Percentiles rank a stretch among this genome's conserved stretches.
Conservation (phyloP, 2,888 invertebrate species). For the Dastarcus helophoroides region DNA sequence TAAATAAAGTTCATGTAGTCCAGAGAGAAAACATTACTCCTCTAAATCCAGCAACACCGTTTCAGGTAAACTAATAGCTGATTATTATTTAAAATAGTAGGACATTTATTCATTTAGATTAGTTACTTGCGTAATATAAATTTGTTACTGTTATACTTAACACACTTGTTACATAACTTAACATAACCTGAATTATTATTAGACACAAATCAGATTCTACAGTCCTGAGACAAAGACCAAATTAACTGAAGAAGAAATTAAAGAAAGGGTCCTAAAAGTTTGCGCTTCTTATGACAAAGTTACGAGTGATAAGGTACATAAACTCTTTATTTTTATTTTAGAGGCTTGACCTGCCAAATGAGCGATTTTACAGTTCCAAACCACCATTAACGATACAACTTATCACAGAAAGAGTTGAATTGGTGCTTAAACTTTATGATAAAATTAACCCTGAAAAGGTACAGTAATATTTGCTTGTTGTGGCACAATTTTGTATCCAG, state of each 20-base stretch:
- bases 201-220: slow-evolving; percentile 25
- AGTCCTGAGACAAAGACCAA: slow-evolving; percentile 36
- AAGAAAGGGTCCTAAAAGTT: slow-evolving; percentile 76
- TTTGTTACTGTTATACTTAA: no score
- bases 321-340: slow-evolving; percentile 39
- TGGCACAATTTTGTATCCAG: slow-evolving; percentile 7
- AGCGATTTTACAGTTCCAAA: slow-evolving; percentile 62
- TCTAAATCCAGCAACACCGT: no score
- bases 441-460: slow-evolving; percentile 93
- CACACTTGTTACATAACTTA: slow-evolving; percentile 16
- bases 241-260: slow-evolving; percentile 53
- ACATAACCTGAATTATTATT: slow-evolving; percentile 16
- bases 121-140: no score
- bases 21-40: no score
- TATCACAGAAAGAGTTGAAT: slow-evolving; percentile 79
- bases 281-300: slow-evolving; percentile 85
- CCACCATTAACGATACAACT: slow-evolving; percentile 71
- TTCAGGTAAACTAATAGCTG: no score
- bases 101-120: no score
- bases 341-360: slow-evolving; percentile 51
- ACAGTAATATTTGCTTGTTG: slow-evolving; percentile 35
- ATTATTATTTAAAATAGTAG: no score
- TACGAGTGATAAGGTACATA: slow-evolving; percentile 66
- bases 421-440: slow-evolving; percentile 95
- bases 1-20: no score